phyloP scores from a whole-genome alignment of 2,888 invertebrate genomes.

The Trachelus troglodyta region DNA sequence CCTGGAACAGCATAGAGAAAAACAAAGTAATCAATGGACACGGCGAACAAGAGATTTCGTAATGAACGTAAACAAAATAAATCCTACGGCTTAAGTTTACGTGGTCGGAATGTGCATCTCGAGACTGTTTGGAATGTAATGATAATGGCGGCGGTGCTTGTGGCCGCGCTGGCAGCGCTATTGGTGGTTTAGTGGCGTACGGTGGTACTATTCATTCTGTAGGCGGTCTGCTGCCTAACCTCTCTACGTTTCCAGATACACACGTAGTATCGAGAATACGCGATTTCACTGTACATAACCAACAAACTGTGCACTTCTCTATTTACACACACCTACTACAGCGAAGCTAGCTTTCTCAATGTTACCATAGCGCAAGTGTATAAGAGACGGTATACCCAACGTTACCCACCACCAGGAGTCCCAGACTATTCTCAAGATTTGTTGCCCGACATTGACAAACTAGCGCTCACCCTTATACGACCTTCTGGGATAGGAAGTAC shows the following conservation, averaged over 20 bases:
- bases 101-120: neutral
- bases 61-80: neutral
- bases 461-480: constrained; percentile 15
- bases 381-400: neutral
- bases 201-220: neutral
- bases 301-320: neutral
- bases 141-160: neutral
- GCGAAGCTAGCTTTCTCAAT: neutral
- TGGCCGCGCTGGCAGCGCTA: neutral
- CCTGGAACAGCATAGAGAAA: neutral
- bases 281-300: neutral
- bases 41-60: neutral
- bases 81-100: neutral
- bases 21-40: neutral
- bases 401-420: neutral
- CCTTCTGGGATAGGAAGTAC: neutral
- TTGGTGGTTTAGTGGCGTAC: neutral
- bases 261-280: neutral
- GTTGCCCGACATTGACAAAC: constrained; percentile 51
- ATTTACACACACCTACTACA: neutral
- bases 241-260: neutral
- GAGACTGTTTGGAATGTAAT: neutral
- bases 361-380: neutral
- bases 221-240: neutral
- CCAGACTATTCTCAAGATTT: constrained; percentile 45